Base-by-base conservation (phyloP, 1,140 invertebrate genomes). In the Trissolcus basalis region DNA sequence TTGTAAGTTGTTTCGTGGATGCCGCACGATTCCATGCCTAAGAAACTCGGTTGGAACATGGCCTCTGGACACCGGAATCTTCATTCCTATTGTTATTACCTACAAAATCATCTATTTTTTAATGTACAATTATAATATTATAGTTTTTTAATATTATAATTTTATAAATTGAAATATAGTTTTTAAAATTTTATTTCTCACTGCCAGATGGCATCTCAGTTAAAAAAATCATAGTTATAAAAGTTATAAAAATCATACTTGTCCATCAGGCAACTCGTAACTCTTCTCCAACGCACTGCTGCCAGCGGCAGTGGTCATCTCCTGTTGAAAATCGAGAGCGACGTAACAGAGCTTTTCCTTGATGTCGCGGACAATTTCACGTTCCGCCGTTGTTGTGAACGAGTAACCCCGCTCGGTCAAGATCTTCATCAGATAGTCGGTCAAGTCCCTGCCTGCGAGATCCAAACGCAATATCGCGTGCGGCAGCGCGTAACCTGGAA, bases 21-120 rank as follows among this genome's bases (percentile, higher is more conserved):
- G 72, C 95, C 95, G 78, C 93, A 94, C 14, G 94, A 94, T 90
- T 97, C 95, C 95, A 96, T 96, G 79, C 96, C 94, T 85, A 96
- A 88, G 91, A 96, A 96, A 8, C 93, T 94, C 47, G 96, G 96
- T 85, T 96, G 96, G 92, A 97, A 97, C 69, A 98, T 90, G 59
- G 96, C 95, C 87, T 97, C 96, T 35, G 96, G 96, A 76, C 95
- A 97, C 86, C 96, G 93, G 94, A 98, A 97, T 71, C 96, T 91
- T 97, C 96, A 87, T 96, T 65, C 96, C 96, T 83, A 97, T 97
- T 83, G 96, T 97, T 88, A 97, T 92, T 33, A 92, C 91, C 84
- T 90, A n/a, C n/a, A n/a, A n/a, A n/a, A n/a, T n/a, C n/a, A n/a
- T n/a, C n/a, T n/a, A n/a, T n/a, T n/a, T n/a, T n/a, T n/a, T n/a